phyloP scores from a whole-genome alignment of 2,113 vertebrate genomes.

The Cichladusa arquata region DNA sequence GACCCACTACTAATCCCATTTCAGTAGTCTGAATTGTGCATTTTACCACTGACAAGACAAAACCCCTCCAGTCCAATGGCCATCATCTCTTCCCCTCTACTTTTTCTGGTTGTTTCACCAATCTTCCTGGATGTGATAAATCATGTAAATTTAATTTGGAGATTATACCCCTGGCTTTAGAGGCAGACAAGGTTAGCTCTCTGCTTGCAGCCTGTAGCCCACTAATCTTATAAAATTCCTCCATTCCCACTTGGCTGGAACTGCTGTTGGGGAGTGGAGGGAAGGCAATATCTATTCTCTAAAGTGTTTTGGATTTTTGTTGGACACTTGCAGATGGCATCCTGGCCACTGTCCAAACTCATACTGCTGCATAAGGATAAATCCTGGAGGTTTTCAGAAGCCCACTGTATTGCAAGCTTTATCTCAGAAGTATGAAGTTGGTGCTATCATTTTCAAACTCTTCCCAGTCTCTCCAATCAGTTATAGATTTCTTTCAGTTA shows the following conservation, averaged over 20 bases:
- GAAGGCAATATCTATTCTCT: background rate
- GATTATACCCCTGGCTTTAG: constrained; percentile 36
- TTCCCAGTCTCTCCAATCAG: background rate
- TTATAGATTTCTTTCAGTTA: background rate
- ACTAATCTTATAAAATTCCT: constrained; percentile 41
- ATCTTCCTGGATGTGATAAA: constrained; percentile 15
- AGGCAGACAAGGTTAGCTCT: constrained; percentile 15
- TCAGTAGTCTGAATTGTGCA: background rate
- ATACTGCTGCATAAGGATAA: background rate
- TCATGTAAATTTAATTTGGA: constrained; percentile 68
- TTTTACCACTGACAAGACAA: background rate
- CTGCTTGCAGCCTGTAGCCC: background rate
- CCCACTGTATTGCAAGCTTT: background rate
- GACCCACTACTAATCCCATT: constrained; percentile 6
- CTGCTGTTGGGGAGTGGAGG: background rate
- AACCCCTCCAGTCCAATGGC: background rate
- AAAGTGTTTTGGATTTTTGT: background rate
- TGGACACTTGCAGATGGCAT: constrained; percentile 11
- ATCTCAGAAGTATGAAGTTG: background rate
- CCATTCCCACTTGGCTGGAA: constrained; percentile 43
- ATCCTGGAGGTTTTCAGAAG: background rate
- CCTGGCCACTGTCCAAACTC: background rate
- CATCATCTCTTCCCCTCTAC: background rate
- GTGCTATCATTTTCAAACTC: background rate
- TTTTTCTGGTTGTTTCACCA: background rate